Percentiles rank a stretch among this genome's conserved stretches.
Conservation (phyloP, 1,140 invertebrate species). For the Homalodisca vitripennis region DNA sequence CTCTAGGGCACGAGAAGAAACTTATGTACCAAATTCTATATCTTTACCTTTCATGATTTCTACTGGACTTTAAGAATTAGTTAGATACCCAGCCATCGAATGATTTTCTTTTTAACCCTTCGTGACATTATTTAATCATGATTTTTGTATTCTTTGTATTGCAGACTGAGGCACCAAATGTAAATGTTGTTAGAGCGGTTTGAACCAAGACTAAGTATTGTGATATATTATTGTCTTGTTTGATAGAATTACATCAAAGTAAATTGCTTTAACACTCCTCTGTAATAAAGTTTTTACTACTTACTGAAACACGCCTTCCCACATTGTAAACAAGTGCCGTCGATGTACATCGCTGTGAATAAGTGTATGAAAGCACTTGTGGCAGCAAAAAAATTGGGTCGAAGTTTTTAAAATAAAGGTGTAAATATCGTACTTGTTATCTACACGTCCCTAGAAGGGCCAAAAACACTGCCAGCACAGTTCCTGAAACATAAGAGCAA, state of each 20-base stretch:
- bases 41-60: too few species aligned
- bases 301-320: not conserved
- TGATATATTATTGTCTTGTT: not conserved
- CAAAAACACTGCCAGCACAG: not conserved
- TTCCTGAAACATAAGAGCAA: conserved; percentile 3
- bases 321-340: conserved; percentile 16
- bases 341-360: conserved; percentile 12
- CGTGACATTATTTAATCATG: not conserved
- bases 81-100: too few species aligned
- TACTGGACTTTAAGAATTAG: too few species aligned
- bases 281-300: conserved; percentile 10
- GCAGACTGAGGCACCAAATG: not conserved
- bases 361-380: conserved; percentile 7
- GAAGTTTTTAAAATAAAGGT: not conserved
- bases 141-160: not conserved
- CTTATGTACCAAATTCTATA: too few species aligned
- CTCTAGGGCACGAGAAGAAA: too few species aligned
- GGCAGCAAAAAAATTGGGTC: not conserved
- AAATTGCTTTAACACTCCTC: not conserved
- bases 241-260: not conserved
- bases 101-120: not conserved
- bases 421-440: not conserved
- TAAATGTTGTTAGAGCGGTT: not conserved
- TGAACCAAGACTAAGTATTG: not conserved
- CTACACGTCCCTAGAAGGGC: not conserved